These are phyloP conservation scores for Microcaecilia unicolor DNA, from an alignment of 2,797 vertebrate species.

Conservation along the genomic window DNA sequence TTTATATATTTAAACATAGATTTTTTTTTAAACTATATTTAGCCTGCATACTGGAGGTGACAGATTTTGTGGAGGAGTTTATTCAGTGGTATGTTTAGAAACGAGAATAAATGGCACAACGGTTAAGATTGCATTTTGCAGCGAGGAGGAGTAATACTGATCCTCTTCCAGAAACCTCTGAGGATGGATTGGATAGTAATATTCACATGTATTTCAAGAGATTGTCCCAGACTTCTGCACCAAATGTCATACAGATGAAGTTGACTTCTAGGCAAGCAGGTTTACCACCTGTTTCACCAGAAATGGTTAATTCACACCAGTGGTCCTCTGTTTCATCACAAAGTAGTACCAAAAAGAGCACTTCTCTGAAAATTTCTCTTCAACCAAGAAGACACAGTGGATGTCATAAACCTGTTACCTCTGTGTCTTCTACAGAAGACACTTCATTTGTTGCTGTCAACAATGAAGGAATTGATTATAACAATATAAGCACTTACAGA, in stretches of 20 bases:
- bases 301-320: conserved; percentile 52
- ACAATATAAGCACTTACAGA: conserved; percentile 8
- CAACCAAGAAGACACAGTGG: conserved; percentile 57
- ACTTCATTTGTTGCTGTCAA: conserved; percentile 5
- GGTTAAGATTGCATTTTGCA: conserved; percentile 85
- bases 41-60: conserved; percentile 29
- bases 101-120: conserved; percentile 83
- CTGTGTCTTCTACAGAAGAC: conserved; percentile 16
- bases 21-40: conserved; percentile 66
- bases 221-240: conserved; percentile 47
- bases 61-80: conserved; percentile 55
- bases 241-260: conserved; percentile 67
- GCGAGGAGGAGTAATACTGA: conserved; percentile 85
- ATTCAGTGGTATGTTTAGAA: conserved; percentile 61
- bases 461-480: conserved; percentile 5
- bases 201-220: conserved; percentile 40
- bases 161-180: conserved; percentile 71
- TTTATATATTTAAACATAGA: conserved; percentile 60
- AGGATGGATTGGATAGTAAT: conserved; percentile 61
- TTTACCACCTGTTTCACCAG: conserved; percentile 53
- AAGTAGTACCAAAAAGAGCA: conserved; percentile 66
- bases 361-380: conserved; percentile 75
- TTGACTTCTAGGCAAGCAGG: conserved; percentile 56
- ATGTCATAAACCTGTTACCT: conserved; percentile 29
- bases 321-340: conserved; percentile 60